Evolutionary conservation across 2,888 invertebrate species (phyloP), one percentile per base, ranked within the genome.

Genomic region (Nomada fabriciana): DNA sequence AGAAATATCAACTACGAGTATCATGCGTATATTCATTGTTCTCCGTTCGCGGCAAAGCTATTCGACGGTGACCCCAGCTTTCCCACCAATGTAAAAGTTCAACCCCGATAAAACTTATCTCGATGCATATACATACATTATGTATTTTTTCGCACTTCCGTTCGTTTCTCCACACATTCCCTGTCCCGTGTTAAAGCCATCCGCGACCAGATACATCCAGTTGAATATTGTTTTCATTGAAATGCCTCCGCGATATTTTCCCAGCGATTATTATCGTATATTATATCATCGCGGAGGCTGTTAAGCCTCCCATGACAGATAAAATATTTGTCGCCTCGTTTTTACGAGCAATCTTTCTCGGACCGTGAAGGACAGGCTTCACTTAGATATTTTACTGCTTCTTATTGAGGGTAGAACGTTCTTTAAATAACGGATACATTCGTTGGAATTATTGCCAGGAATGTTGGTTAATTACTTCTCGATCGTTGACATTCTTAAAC

Each of bases 41-140:
- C 1, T 2, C 18, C 11, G 29, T 79, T 23, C 1, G 13, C 2
- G 10, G 55, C 15, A 4, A 25, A 15, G 23, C 3, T 15, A 9
- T 25, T 4, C 15, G 15, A 53, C 23, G 13, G 29, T 64, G 77
- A 83, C 69, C 69, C 11, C 23, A 50, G 47, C 2, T 52, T 59
- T 60, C 13, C 11, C 36, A 18, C 20, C 20, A 42, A 18, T 43
- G 25, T 36, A 36, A 18, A 64, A 77, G 64, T 72, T 76, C 70
- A 81, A 78, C 10, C 23, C 23, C 61, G 86, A 86, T 86, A 86
- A 36, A 36, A 78, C 80, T 75, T 81, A 86, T 74, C 73, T 11
- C 50, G 11, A 50, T 29, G 20, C 42, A 47, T 53, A 25, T 1
- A n/a, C 59, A 36, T 69, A 36, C 36, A 36, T 64, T 7, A 0